Conservation (phyloP, 2,888 invertebrate species). For the Halictus quadricinctus region DNA sequence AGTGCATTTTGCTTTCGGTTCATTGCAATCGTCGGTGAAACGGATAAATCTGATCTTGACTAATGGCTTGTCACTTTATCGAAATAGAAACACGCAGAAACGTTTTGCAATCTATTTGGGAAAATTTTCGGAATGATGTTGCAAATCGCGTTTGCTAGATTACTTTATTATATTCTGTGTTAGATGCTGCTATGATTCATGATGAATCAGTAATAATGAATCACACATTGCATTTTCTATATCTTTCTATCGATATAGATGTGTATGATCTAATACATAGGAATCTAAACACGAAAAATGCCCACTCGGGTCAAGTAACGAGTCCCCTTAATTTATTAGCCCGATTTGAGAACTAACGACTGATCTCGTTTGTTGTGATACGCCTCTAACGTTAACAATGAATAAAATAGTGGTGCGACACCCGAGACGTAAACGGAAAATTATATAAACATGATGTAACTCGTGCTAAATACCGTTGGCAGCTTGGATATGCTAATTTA, state of each 20-base stretch:
- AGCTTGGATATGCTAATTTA: neutral
- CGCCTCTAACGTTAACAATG: neutral
- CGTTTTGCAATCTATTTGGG: neutral
- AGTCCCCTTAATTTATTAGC: no score
- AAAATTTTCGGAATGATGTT: neutral
- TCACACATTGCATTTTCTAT: no score
- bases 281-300: no score
- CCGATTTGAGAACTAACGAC: no score
- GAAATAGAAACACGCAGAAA: neutral
- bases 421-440: neutral
- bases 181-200: no score
- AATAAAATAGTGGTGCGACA: neutral
- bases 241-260: no score
- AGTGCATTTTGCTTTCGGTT: neutral
- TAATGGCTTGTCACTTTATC: neutral
- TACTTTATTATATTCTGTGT: neutral
- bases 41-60: neutral
- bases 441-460: neutral
- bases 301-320: no score
- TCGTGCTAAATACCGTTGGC: neutral
- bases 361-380: no score
- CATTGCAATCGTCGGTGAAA: neutral
- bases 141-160: no score
- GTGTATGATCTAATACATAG: neutral
- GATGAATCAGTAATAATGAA: no score